Conservation (phyloP, 2,888 invertebrate species). For the Linyphia triangularis region DNA sequence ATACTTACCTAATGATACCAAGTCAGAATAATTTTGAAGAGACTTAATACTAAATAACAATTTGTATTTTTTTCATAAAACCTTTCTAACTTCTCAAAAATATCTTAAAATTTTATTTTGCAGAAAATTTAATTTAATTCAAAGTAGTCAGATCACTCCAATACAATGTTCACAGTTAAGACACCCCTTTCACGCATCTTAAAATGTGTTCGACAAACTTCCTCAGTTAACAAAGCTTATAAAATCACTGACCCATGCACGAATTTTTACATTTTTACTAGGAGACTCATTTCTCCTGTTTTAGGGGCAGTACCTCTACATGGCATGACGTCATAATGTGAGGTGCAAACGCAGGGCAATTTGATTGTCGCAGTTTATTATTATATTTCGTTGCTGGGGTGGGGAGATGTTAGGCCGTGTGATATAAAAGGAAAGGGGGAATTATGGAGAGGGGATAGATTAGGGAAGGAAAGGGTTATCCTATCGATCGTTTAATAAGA, state of each 20-base stretch:
- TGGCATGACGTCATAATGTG: conserved; percentile 65
- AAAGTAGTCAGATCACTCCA: too few relatives aligned
- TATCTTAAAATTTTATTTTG: too few relatives aligned
- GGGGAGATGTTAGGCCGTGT: conserved; percentile 42
- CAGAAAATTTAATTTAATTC: too few relatives aligned
- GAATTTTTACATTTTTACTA: conserved; percentile 56
- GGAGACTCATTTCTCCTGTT: conserved; percentile 32
- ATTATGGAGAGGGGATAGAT: conserved; percentile 50
- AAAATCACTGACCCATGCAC: conserved; percentile 62
- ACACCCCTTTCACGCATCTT: too few relatives aligned
- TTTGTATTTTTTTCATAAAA: too few relatives aligned
- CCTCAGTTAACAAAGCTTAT: conserved; percentile 8
- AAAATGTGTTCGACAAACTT: neutral
- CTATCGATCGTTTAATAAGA: conserved; percentile 74
- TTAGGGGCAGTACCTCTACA: conserved; percentile 61
- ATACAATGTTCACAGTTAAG: too few relatives aligned
- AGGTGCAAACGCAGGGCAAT: conserved; percentile 74
- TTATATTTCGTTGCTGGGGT: conserved; percentile 69
- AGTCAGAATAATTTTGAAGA: too few relatives aligned
- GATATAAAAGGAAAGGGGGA: conserved; percentile 35
- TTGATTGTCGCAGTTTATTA: conserved; percentile 75
- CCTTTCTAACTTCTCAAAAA: too few relatives aligned
- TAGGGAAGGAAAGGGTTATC: conserved; percentile 73
- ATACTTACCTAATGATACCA: too few relatives aligned
- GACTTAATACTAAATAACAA: too few relatives aligned